Evolutionary conservation across 1,140 invertebrate genomes (phyloP).

Genomic region (Drosophila kikkawai): DNA sequence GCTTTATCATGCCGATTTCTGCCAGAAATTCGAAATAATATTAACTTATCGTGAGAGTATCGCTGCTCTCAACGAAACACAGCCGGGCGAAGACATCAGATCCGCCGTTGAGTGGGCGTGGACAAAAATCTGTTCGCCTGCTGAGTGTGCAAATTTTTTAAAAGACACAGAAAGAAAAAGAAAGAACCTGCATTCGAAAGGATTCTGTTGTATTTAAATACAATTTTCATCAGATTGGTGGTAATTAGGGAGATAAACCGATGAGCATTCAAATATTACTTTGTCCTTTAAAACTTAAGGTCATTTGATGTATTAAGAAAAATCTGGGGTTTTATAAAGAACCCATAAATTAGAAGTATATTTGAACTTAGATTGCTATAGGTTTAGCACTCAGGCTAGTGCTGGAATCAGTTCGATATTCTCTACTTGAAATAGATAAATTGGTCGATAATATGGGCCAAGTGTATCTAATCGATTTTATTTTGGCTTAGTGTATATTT

Average conservation of each 20-base stretch:
- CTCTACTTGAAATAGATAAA: neutral
- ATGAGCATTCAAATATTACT: neutral
- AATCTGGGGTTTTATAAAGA: no score
- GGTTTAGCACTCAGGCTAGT: no score
- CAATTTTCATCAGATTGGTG: neutral
- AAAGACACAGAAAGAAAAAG: neutral
- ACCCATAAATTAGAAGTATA: neutral
- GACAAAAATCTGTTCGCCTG: slow-evolving; percentile 9
- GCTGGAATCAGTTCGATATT: neutral
- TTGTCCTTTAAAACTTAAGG: neutral
- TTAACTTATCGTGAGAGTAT: slow-evolving; percentile 50
- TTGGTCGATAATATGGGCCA: neutral
- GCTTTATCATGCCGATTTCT: slow-evolving; percentile 62
- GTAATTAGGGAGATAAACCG: no score
- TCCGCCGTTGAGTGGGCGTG: slow-evolving; percentile 21
- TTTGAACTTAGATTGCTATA: no score
- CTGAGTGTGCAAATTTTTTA: slow-evolving; percentile 4
- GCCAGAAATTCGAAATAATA: slow-evolving; percentile 51
- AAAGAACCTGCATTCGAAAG: neutral
- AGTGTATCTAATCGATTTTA: neutral
- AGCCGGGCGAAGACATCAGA: slow-evolving; percentile 5
- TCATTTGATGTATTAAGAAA: neutral
- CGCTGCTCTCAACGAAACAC: slow-evolving; percentile 21
- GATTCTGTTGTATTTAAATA: neutral
- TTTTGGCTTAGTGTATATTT: slow-evolving; percentile 12